Evolutionary conservation across 1,140 invertebrate species (phyloP), one percentile per base, ranked within the genome.

Genomic region (Globodera ellingtonae): DNA sequence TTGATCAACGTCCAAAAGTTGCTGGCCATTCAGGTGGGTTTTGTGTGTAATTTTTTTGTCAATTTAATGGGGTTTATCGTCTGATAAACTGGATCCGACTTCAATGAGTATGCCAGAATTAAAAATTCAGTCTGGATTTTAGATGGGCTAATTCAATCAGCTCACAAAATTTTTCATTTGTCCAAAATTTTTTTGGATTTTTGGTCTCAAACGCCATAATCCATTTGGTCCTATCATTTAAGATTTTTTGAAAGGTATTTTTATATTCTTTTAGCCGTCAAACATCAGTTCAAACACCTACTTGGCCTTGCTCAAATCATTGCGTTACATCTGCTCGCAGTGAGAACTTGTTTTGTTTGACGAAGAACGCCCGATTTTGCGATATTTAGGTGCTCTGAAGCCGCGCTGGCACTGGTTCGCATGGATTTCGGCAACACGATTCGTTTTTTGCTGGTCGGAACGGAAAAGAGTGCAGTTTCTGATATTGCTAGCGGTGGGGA

Each of bases 1-100:
- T 72, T 86, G 3, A 56, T 75, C 21, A 86, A 81, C 70, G 77
- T 96, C 76, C 95, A 97, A 89, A 94, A 96, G 89, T 90, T 97
- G 89, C 93, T 94, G 90, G 89, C 90, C 88, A n/a, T 67, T n/a
- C 46, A 62, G 62, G 59, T 35, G 8, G 59, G 3, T 79, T 35
- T n/a, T 35, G 44, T 35, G 35, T 35, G 35, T 35, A 2, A 35
- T 35, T 35, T 35, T 35, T 35, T 35, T 35, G 35, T 35, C 35
- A 35, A 0, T 35, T 35, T 35, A 35, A 35, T 35, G 35, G 35
- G 1, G 35, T 35, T 35, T 35, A 35, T 35, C 35, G 3, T 35
- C 35, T 35, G 35, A 35, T 3, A 35, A 35, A 35, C 35, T 35
- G 35, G 35, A 35, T 35, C 35, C 35, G 35, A 2, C 35, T 35